Evolutionary conservation across 1,140 invertebrate species (phyloP), one percentile per base, ranked within the genome.

Genomic region (Chironomus tepperi): DNA sequence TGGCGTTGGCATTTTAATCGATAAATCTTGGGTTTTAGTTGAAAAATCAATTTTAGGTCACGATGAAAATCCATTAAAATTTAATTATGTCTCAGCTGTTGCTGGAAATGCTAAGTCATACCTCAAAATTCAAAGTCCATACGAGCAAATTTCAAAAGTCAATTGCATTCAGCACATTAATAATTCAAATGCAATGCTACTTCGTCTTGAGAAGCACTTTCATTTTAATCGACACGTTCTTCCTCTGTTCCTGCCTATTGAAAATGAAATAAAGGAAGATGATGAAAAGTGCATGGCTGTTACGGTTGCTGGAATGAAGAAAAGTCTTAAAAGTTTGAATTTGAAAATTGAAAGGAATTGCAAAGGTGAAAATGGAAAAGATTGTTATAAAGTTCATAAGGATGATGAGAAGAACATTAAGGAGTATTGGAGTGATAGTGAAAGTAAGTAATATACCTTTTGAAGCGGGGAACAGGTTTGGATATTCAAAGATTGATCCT

Each of bases 1-100:
- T 78, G 91, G 90, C 78, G 83, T 87, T 12, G 90, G 89, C 1
- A 83, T 87, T 74, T 83, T 90, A 74, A 79, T 93, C n/a, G 85
- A 89, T 77, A 75, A 80, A 2, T 80, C 86, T 24, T 90, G 89
- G 89, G 80, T 91, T 43, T 75, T 91, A 19, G 84, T 89, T 1
- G 87, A 85, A 75, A 80, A 84, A 3, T 81, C 82, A 6, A 92
- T 90, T 73, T 77, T 84, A 15, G 78, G 83, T 75, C 83, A 84
- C 74, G 76, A 86, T 75, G 42, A 74, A 80, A 84, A 74, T 78
- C 93, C 91, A 21, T 82, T 89, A 21, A 76, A 82, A 6, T 78
- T 79, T 16, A 84, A 89, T 76, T 89, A 89, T 76, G 84, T 90
- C 9, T 83, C 85, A 15, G 90, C 87, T 0, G 75, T 91, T 3